Evolutionary conservation across 2,113 vertebrate genomes (phyloP), one percentile per base, ranked within the genome.

Genomic region (Paramormyrops kingsleyae): DNA sequence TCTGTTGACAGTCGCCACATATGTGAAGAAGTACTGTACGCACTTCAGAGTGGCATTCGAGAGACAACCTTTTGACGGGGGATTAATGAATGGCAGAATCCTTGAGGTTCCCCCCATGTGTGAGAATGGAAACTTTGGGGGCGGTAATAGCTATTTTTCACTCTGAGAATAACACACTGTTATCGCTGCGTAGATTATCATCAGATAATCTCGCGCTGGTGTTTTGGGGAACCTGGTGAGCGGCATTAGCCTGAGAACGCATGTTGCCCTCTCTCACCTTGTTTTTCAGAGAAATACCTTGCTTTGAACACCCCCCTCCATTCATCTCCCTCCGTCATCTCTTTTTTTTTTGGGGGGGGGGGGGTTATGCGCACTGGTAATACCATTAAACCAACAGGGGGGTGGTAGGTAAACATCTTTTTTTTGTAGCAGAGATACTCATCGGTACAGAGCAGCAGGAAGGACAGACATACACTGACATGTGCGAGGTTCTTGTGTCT

Each of bases 51-150:
- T 39, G 53, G 27, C 27, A 90, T 91, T 46, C 42, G 35, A 56
- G 88, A 88, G 17, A 24, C 91, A 89, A 87, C 92, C 44, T 66
- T 42, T 83, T 87, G 86, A 86, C 66, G 90, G 94, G 94, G 93
- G 92, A 93, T 91, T 90, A 89, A 93, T 94, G 91, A 94, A 92
- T 85, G 91, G 90, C 92, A 91, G 10, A 90, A 91, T 90, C 87
- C 44, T 89, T 50, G 83, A 35, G 53, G 91, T 62, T 85, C 90
- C 91, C 93, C 85, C 90, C 90, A 39, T 87, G 87, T 74, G 50
- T 88, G 47, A 89, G 89, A 93, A 90, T 94, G 93, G 93, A 93
- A 95, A 90, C 90, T 62, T 35, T 6, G 70, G 59, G 88, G 89
- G 80, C 12, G 74, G 74, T 89, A 88, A 47, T 89, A 59, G n/a